phyloP scores from a whole-genome alignment of 2,113 vertebrate species.

The Brachyhypopomus gauderio region DNA sequence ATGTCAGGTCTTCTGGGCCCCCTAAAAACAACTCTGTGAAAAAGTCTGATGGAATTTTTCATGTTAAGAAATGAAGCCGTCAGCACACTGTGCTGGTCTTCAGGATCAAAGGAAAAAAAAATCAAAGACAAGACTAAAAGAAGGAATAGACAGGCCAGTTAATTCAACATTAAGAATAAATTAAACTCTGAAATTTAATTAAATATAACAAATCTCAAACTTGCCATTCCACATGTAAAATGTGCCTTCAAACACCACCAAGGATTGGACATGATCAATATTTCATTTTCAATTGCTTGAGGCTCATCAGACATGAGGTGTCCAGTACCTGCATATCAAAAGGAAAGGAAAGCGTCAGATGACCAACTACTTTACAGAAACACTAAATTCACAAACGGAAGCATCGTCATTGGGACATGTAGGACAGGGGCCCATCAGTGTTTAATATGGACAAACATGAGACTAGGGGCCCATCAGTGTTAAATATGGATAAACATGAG shows the following conservation, averaged over 20 bases:
- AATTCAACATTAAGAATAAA: neutral
- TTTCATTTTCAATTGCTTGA: conserved; percentile 26
- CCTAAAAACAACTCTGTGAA: conserved; percentile 8
- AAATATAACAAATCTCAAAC: too few relatives aligned
- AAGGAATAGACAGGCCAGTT: neutral
- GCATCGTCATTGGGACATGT: neutral
- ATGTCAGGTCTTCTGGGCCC: conserved; percentile 48
- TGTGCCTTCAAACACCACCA: neutral
- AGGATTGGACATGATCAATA: conserved; percentile 24
- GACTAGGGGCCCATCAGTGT: neutral
- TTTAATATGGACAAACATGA: neutral
- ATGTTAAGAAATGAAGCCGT: conserved; percentile 31
- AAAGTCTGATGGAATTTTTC: conserved; percentile 23
- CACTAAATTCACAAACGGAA: conserved; percentile 17
- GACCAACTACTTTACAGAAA: neutral
- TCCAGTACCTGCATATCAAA: neutral
- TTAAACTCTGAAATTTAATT: too few relatives aligned
- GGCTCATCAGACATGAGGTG: neutral
- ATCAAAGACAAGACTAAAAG: neutral
- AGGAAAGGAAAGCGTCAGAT: neutral
- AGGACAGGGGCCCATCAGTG: neutral
- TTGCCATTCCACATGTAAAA: too few relatives aligned
- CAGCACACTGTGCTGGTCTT: conserved; percentile 4
- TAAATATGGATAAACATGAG: neutral
- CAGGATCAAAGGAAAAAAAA: neutral